Conservation (phyloP, 35 echinoderm and acorn worm species). For the Stichopus chloronotus region DNA sequence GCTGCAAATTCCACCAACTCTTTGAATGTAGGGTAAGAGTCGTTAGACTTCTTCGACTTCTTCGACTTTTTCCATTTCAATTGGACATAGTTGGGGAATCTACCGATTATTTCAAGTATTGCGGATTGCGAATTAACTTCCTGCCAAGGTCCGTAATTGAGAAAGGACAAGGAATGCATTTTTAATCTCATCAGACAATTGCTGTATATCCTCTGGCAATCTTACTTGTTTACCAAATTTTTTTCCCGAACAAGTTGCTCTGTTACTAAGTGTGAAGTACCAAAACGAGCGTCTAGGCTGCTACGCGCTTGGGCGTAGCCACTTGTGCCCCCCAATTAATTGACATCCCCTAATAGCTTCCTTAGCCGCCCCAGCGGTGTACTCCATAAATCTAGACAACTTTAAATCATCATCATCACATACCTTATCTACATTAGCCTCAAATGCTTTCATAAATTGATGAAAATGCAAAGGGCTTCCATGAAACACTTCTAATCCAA, state of each 20-base stretch:
- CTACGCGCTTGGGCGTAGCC: constrained; percentile 19
- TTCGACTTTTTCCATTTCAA: constrained; percentile 36
- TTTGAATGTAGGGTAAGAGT: constrained; percentile 34
- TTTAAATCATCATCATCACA: constrained; percentile 25
- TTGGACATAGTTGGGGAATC: constrained; percentile 55
- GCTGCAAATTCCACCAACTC: constrained; percentile 31
- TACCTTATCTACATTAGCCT: constrained; percentile 55
- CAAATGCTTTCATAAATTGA: constrained; percentile 51
- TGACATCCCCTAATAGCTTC: constrained; percentile 61
- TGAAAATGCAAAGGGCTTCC: constrained; percentile 61
- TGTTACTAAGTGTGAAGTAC: constrained; percentile 49
- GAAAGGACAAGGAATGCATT: constrained; percentile 52
- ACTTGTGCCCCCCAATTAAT: constrained; percentile 23
- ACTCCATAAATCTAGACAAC: constrained; percentile 48
- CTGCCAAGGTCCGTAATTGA: constrained; percentile 30
- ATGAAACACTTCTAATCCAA: constrained; percentile 49
- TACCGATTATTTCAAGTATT: constrained; percentile 16
- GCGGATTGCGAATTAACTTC: constrained; percentile 42
- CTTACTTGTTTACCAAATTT: constrained; percentile 55
- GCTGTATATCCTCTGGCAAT: constrained; percentile 23
- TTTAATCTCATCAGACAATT: constrained; percentile 49
- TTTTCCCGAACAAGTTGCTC: constrained; percentile 18
- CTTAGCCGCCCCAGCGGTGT: constrained; percentile 38
- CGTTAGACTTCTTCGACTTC: constrained; percentile 14
- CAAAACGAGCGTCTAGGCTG: constrained; percentile 40